Base-by-base conservation (phyloP, 2,113 vertebrate species). In the Campylomormyrus tamandua region DNA sequence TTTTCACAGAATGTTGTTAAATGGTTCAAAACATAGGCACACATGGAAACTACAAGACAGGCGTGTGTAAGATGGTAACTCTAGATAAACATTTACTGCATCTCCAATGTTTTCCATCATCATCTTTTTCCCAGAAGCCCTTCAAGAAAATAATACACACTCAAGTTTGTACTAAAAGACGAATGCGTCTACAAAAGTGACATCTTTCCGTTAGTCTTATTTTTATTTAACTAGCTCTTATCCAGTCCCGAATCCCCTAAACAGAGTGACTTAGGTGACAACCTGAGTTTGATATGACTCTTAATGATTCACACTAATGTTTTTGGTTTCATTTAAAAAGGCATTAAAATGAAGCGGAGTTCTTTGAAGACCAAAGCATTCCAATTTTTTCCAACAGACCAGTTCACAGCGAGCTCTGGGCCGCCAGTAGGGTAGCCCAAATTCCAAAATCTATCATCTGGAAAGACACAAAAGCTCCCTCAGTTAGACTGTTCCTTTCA, bases 381-480 rank as follows among this genome's bases (percentile, higher is more conserved):
- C 96, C 95, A 96, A 97, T 97, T 98, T 97, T 98, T 97, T 98
- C 97, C 97, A 98, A 97, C 97, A 99, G 97, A 98, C 97, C 97
- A 98, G 97, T 98, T 99, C 98, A 98, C 98, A 99, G 97, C 97
- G 95, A 98, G 98, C 97, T 96, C 95, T 96, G 97, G 96, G 96
- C 97, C 97, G 97, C 96, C 97, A 97, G 97, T 98, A 97, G 98
- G 97, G 97, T 96, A 96, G 97, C 97, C 97, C 97, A 97, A 97
- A 98, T 98, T 98, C 97, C 97, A 97, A 99, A 99, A 99, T 98
- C 97, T 98, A 98, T 99, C 98, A 99, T 99, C 98, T 98, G 98
- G 98, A 98, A 99, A 99, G 97, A 98, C 97, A 98, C 98, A 99
- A 99, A 98, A 98, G 97, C 97, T 95, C 97, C 96, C 94, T 95